Evolutionary conservation across 1,140 invertebrate species (phyloP), one percentile per base, ranked within the genome.

Genomic region (Trichonephila clavipes): DNA sequence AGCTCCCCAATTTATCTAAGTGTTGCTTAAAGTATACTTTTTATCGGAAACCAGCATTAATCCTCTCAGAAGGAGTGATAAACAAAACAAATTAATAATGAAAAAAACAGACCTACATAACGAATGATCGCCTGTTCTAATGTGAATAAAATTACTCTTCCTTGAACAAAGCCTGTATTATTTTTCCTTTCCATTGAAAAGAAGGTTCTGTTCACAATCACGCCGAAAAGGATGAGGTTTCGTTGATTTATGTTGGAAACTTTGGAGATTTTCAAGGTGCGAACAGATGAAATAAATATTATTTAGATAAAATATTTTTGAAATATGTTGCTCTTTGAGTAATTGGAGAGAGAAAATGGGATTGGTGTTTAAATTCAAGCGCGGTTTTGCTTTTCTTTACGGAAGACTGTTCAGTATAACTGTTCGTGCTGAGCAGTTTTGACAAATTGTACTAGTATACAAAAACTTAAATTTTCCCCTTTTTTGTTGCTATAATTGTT

Each of bases 131-230:
- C 18, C 6, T 12, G 58, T 85, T 85, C 59, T 59, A 16, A 24
- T 59, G n/a, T 85, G 83, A 85, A 85, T 59, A 85, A 82, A 85
- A 85, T 59, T 59, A 85, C 24, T 59, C 58, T 24, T 85, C 12
- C 58, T 12, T 28, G 21, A 59, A 85, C 19, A 77, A 24, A 77
- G 19, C 14, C 28, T 40, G 69, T 18, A 18, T 40, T 77, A 77
- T 77, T 77, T 77, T 28, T 18, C 28, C 14, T 40, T 77, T 77
- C 14, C 12, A 34, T 28, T 40, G 28, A 77, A 77, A 10, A 51
- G 51, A 51, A 77, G 16, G 24, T 34, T 77, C 16, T 18, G 14
- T 4, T 77, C 16, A 77, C 16, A 77, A 77, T 77, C 28, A 77
- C 18, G 72, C 7, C 7, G n/a, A 24, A 3, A 69, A 21, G 64